Evolutionary conservation across 2,113 vertebrate genomes (phyloP).

Genomic region (Pheucticus melanocephalus): DNA sequence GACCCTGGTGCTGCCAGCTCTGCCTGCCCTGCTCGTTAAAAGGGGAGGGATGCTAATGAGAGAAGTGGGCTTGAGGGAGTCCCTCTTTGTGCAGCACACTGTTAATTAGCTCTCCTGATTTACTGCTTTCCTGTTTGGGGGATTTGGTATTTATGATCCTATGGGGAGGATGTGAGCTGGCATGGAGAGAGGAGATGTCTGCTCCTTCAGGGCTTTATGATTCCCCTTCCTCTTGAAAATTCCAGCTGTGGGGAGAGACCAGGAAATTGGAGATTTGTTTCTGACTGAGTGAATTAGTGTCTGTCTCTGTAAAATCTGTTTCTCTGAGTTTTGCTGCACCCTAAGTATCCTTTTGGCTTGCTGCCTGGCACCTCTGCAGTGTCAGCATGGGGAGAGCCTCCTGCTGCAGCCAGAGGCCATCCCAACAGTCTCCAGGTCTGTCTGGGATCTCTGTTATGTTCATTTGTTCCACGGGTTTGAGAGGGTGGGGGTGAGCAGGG

Average conservation of each 20-base stretch:
- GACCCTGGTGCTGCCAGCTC: accelerated
- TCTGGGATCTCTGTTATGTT: neutral
- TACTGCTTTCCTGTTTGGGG: constrained; percentile 4
- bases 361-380: neutral
- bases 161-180: constrained; percentile 44
- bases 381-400: neutral
- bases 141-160: neutral
- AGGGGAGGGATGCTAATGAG: neutral
- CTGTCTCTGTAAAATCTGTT: constrained; percentile 25
- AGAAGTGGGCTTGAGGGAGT: neutral
- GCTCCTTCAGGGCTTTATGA: constrained; percentile 25
- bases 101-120: constrained; percentile 27
- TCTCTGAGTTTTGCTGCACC: neutral
- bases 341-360: constrained; percentile 10
- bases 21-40: neutral
- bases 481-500: neutral
- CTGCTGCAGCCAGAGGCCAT: neutral
- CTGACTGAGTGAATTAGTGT: constrained; percentile 2
- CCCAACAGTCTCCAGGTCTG: neutral
- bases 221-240: constrained; percentile 15
- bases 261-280: constrained; percentile 54
- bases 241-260: constrained; percentile 31
- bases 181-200: constrained; percentile 24
- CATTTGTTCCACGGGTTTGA: neutral
- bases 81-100: neutral